Evolutionary conservation across 2,113 vertebrate species (phyloP).

Genomic region (Noctilio leporinus): DNA sequence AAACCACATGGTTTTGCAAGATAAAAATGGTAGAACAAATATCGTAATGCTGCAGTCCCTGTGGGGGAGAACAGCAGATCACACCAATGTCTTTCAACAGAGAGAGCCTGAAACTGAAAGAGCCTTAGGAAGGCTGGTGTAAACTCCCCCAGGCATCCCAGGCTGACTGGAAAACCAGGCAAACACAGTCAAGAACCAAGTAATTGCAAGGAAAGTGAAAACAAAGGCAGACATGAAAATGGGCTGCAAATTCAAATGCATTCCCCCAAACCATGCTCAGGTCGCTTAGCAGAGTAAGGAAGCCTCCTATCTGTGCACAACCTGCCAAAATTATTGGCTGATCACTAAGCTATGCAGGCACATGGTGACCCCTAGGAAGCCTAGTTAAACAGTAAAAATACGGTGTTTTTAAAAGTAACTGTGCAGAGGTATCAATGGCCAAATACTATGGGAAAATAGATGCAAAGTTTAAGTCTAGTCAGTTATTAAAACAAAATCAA

Average conservation of each 20-base stretch:
- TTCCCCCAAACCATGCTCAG: neutral
- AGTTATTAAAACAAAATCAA: neutral
- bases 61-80: neutral
- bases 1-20: neutral
- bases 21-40: neutral
- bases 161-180: neutral
- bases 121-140: too few relatives aligned
- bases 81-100: neutral
- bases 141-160: neutral
- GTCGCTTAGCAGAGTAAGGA: neutral
- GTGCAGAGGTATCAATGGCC: neutral
- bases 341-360: neutral
- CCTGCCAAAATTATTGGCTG: neutral
- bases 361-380: neutral
- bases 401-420: neutral
- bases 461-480: neutral
- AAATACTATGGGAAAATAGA: neutral
- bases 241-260: neutral
- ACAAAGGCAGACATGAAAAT: neutral
- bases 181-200: neutral
- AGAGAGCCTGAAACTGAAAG: neutral
- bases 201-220: neutral
- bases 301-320: neutral
- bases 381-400: neutral
- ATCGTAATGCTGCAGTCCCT: neutral